Base-by-base conservation (phyloP, 2,113 vertebrate genomes). In the Dicrurus megarhynchus region DNA sequence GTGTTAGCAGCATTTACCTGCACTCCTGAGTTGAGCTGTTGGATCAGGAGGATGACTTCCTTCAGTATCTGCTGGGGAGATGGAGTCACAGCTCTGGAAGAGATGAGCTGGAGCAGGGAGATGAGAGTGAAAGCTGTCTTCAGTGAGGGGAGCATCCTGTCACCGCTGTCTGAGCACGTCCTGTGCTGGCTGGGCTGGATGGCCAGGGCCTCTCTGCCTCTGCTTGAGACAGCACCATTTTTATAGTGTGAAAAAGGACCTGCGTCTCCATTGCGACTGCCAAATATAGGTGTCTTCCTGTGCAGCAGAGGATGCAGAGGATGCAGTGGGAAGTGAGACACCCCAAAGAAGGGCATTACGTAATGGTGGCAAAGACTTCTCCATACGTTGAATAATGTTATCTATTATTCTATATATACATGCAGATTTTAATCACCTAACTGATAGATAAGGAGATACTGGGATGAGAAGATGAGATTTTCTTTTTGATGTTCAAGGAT, bases 221-320 rank as follows among this genome's bases (percentile, higher is more conserved):
- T 80, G 74, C 87, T 44, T 2, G 33, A 7, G 39, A 64, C 15
- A 18, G 56, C 37, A 37, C 27, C 46, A 37, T 42, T 92, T 90
- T 96, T 96, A 97, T 97, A 95, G 89, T 0, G 32, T 6, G 11
- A 4, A 83, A 47, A 81, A 44, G 69, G 78, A 21, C 10, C 20
- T 8, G 32, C 0, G 1, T 16, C 71, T 49, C 85, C 83, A 78
- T 70, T 39, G 5, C 0, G 2, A 28, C 78, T 92, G 37, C 96
- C 96, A 93, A 95, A 97, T 97, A 95, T 95, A 95, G 96, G 89
- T 90, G 65, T 59, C 71, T 95, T 97, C 95, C 95, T 84, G 88
- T 88, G 46, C 11, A 46, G 65, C 17, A 22, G n/a, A 35, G n/a
- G 22, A 23, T n/a, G 33, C 33, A 32, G 89, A 56, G 33, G 32